These are phyloP conservation scores for Scytalopus superciliaris DNA, from an alignment of 2,113 vertebrate genomes.

Conservation along the genomic window DNA sequence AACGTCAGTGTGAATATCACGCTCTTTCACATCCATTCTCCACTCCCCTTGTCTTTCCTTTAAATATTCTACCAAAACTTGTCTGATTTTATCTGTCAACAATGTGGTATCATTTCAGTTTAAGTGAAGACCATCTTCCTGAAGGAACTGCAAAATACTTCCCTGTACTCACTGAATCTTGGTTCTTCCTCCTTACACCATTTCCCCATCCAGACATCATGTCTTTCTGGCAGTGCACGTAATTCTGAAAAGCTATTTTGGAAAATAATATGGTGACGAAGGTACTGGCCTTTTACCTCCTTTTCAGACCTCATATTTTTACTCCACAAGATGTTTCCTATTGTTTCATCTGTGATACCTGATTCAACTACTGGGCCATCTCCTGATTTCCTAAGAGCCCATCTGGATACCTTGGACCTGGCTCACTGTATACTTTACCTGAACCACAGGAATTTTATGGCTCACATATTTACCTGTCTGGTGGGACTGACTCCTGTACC, in stretches of 20 bases:
- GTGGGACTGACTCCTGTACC: background rate
- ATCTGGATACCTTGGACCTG: background rate
- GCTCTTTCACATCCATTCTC: background rate
- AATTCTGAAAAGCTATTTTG: background rate
- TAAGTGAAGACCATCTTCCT: background rate
- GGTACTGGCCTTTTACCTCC: background rate
- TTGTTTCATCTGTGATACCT: background rate
- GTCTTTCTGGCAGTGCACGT: background rate
- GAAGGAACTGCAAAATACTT: background rate
- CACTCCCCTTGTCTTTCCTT: background rate
- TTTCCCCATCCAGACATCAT: background rate
- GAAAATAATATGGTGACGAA: background rate
- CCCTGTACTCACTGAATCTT: background rate
- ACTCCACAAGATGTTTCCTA: background rate
- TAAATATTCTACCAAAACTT: background rate
- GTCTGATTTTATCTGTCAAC: background rate
- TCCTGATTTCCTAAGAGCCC: background rate
- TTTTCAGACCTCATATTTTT: background rate
- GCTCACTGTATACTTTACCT: background rate
- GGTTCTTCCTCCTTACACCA: background rate
- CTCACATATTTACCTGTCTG: background rate
- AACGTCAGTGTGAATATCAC: background rate
- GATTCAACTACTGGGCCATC: background rate
- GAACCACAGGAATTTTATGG: background rate
- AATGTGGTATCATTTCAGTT: background rate